These are phyloP conservation scores for Zaprionus ghesquierei DNA, from an alignment of 1,140 invertebrate genomes.

Conservation along the genomic window DNA sequence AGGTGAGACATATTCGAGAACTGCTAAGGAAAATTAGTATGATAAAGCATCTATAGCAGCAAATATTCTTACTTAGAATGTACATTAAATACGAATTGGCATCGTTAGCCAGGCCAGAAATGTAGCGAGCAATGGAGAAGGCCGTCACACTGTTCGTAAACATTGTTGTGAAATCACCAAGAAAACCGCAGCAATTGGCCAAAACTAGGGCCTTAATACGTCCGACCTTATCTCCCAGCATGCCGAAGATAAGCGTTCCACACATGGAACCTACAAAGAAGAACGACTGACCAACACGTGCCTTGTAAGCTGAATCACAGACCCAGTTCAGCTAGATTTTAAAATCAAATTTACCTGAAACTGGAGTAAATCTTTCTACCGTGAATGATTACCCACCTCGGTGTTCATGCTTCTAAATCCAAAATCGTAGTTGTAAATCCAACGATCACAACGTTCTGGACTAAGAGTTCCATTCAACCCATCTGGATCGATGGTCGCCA, in stretches of 20 bases:
- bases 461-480: constrained; percentile 48
- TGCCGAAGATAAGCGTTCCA: constrained; percentile 84
- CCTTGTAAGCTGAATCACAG: constrained; percentile 84
- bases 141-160: constrained; percentile 81
- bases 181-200: constrained; percentile 83
- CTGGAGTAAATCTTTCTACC: background rate
- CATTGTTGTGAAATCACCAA: constrained; percentile 84
- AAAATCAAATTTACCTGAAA: constrained; percentile 32
- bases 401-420: constrained; percentile 84
- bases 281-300: constrained; percentile 84
- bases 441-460: constrained; percentile 73
- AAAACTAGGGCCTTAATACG: constrained; percentile 84
- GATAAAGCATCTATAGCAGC: background rate
- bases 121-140: constrained; percentile 83
- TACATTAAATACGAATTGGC: constrained; percentile 86
- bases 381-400: constrained; percentile 83
- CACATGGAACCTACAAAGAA: constrained; percentile 86
- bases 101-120: constrained; percentile 85
- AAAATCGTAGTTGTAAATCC: constrained; percentile 83
- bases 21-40: constrained; percentile 52
- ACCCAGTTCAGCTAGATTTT: constrained; percentile 85
- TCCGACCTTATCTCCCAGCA: constrained; percentile 84
- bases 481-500: constrained; percentile 23
- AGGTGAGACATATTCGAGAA: constrained; percentile 85
- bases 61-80: constrained; percentile 83